Percentiles rank a stretch among this genome's conserved stretches.
These are phyloP conservation scores for Sebastiscus albofasciatus DNA, from an alignment of 2,797 vertebrate genomes.

Conservation along the genomic window DNA sequence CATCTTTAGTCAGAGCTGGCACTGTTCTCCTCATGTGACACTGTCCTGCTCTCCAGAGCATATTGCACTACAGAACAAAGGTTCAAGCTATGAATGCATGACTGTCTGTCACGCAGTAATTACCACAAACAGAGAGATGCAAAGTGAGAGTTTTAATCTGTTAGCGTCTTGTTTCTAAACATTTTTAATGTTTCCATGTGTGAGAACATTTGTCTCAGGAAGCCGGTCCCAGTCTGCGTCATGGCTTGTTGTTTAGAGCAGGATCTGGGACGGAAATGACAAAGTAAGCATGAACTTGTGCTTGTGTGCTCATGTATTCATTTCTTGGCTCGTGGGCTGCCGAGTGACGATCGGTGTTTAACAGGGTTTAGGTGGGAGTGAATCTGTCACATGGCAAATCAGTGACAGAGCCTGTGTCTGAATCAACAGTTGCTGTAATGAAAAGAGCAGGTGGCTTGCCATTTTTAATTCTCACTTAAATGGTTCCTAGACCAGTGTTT, in stretches of 20 bases:
- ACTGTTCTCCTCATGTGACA: constrained; percentile 26
- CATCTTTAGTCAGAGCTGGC: constrained; percentile 49
- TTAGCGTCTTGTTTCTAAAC: constrained; percentile 8
- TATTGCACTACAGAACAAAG: constrained; percentile 47
- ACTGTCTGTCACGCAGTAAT: constrained; percentile 28
- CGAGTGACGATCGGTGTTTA: constrained; percentile 50
- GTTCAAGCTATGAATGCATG: constrained; percentile 25
- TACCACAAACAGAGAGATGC: constrained; percentile 22
- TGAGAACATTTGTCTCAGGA: constrained; percentile 37
- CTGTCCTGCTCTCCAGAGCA: constrained; percentile 35
- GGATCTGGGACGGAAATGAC: constrained; percentile 22
- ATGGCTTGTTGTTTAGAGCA: constrained; percentile 23
- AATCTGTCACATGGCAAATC: constrained; percentile 68
- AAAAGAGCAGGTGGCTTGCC: constrained; percentile 80
- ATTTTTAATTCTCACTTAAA: constrained; percentile 79
- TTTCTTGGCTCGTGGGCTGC: constrained; percentile 37
- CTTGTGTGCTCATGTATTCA: constrained; percentile 35
- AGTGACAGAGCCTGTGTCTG: constrained; percentile 52
- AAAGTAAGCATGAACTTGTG: constrained; percentile 27
- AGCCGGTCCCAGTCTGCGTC: constrained; percentile 15
- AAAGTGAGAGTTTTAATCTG: constrained; percentile 6
- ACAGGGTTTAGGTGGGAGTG: constrained; percentile 60
- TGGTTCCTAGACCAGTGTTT: constrained; percentile 65
- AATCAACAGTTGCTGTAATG: constrained; percentile 74
- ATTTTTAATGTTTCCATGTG: constrained; percentile 35